Evolutionary conservation across 2,797 vertebrate genomes (phyloP).

Genomic region (Clarias fuscus): DNA sequence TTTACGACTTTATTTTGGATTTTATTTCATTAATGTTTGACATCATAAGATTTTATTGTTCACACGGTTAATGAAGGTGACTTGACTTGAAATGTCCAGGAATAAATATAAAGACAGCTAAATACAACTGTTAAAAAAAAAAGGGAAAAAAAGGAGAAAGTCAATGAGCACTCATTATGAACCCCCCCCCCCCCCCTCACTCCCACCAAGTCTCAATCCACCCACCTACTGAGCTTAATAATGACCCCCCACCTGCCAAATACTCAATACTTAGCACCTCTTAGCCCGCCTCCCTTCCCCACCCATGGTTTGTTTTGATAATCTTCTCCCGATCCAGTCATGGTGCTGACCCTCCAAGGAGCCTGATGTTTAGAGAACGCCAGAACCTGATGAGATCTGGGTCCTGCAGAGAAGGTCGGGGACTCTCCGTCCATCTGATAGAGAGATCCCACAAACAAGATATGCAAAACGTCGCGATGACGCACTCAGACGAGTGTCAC

Average conservation of each 20-base stretch:
- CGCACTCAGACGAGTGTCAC: slow-evolving; percentile 16
- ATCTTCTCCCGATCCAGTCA: slow-evolving; percentile 22
- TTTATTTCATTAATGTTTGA: background rate
- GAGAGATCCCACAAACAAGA: slow-evolving; percentile 54
- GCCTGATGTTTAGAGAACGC: slow-evolving; percentile 41
- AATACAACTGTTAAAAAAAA: background rate
- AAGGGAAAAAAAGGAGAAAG: background rate
- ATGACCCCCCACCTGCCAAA: slow-evolving; percentile 24
- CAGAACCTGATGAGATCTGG: slow-evolving; percentile 35
- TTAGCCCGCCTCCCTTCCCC: slow-evolving; percentile 21
- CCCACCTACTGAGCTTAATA: slow-evolving; percentile 7
- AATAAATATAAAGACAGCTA: background rate
- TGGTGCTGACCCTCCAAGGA: slow-evolving; percentile 16
- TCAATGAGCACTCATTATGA: background rate
- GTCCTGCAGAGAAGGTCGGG: slow-evolving; percentile 36
- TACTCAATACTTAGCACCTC: slow-evolving; percentile 11
- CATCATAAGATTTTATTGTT: background rate
- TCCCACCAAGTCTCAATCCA: no score
- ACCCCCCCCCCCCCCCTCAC: background rate
- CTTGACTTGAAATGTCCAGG: background rate
- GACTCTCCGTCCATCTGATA: slow-evolving; percentile 28
- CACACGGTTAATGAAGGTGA: background rate
- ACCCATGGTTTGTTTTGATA: slow-evolving; percentile 45
- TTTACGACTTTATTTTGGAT: background rate
- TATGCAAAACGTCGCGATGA: slow-evolving; percentile 32